Conservation (phyloP, 2,113 vertebrate species). For the Loxodonta africana region DNA sequence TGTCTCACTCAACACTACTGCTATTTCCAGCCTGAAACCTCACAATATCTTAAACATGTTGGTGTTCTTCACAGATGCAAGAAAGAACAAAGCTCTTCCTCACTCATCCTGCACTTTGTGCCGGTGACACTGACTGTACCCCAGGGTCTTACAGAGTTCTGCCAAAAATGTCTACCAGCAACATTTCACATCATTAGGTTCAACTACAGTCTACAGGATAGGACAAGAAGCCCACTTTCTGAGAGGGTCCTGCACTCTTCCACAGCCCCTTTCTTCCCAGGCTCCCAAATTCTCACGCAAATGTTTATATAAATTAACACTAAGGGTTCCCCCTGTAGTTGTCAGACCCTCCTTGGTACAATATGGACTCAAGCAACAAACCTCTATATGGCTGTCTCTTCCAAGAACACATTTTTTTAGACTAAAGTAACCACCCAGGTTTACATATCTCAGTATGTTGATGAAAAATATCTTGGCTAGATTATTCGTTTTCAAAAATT, state of each 20-base stretch:
- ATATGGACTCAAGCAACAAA: not conserved
- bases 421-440: not conserved
- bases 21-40: not conserved
- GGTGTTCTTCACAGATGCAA: fast-evolving
- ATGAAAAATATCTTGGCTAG: conserved; percentile 6
- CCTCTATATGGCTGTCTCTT: not conserved
- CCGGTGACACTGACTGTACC: too few relatives aligned
- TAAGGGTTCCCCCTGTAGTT: not conserved
- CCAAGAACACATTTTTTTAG: not conserved
- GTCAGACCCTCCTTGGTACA: not conserved
- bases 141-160: not conserved
- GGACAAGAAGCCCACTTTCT: not conserved
- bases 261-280: not conserved
- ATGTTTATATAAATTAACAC: not conserved
- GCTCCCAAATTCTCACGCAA: conserved; percentile 26
- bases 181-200: not conserved
- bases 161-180: not conserved
- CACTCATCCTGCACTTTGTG: not conserved
- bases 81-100: not conserved
- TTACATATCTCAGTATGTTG: not conserved
- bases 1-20: not conserved
- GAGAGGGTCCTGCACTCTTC: not conserved
- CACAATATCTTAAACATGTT: not conserved
- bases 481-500: not conserved
- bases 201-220: not conserved